Conservation (phyloP, 2,797 vertebrate genomes). For the Eidolon dupreanum region DNA sequence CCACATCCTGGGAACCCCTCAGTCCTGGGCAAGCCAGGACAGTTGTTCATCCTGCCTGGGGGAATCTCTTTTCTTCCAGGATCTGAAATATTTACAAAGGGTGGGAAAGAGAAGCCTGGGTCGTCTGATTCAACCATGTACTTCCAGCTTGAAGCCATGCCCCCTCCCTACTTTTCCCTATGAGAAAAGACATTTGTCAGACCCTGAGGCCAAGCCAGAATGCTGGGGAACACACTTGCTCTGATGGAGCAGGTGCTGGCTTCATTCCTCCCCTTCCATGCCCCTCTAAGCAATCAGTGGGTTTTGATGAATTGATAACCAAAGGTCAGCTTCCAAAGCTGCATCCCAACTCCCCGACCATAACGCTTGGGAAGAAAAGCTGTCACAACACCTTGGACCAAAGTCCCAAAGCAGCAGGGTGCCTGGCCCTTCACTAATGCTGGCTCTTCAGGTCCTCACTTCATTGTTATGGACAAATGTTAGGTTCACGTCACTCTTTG, state of each 20-base stretch:
- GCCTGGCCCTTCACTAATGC: background rate
- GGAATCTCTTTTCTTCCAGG: background rate
- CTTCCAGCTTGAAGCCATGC: constrained; percentile 39
- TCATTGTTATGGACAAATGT: background rate
- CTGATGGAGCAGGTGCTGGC: background rate
- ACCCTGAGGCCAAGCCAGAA: constrained; percentile 23
- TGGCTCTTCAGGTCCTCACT: background rate
- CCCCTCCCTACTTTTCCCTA: background rate
- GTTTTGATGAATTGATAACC: constrained; percentile 55
- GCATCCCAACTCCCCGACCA: background rate
- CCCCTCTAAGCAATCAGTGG: background rate
- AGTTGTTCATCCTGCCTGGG: background rate
- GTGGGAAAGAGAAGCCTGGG: background rate
- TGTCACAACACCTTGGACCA: background rate
- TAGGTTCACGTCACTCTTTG: background rate
- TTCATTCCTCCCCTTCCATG: background rate
- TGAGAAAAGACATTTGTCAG: constrained; percentile 62
- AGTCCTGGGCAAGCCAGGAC: background rate
- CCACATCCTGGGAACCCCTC: background rate
- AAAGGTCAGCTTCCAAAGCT: constrained; percentile 56
- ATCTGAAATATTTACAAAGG: background rate
- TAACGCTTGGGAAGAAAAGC: background rate
- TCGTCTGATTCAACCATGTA: background rate
- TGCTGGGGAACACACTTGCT: background rate
- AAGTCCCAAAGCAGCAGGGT: background rate